A percentile compares a stretch with the other conserved stretches of the same genome.
Conservation (phyloP, 2,113 vertebrate genomes). For the Montifringilla adamsi region DNA sequence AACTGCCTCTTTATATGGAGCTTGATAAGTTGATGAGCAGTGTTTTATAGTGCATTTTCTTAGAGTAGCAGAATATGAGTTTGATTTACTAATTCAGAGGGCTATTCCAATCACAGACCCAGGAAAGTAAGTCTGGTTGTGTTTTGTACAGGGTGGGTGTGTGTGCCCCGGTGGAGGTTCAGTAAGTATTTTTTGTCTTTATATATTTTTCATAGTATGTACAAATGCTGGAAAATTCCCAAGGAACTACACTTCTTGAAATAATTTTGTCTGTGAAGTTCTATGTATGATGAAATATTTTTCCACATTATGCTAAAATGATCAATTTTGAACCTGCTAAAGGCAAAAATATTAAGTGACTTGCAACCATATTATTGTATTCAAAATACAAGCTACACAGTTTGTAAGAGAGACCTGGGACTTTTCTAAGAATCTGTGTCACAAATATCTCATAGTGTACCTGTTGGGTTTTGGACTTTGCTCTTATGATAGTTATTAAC, state of each 20-base stretch:
- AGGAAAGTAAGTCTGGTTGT: slow-evolving; percentile 33
- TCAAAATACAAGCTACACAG: not conserved
- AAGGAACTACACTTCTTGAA: not conserved
- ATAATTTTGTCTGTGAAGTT: not conserved
- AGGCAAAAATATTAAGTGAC: not conserved
- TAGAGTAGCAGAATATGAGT: not conserved
- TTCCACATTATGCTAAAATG: not conserved
- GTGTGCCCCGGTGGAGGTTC: slow-evolving; percentile 44
- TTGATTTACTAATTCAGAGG: not conserved
- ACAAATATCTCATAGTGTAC: not conserved
- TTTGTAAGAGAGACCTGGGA: not conserved
- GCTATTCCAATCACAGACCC: not conserved
- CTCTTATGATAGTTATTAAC: not conserved
- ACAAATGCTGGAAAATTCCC: not conserved
- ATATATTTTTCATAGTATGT: not conserved
- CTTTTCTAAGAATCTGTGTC: not conserved
- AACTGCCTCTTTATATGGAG: not conserved
- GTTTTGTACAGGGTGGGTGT: slow-evolving; percentile 57
- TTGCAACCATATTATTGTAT: not conserved
- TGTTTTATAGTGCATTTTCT: not conserved
- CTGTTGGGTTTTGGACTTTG: not conserved
- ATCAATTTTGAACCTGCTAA: not conserved
- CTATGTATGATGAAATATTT: not conserved
- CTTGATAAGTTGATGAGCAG: not conserved
- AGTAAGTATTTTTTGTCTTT: slow-evolving; percentile 40